phyloP scores from a whole-genome alignment of 2,797 vertebrate genomes.

The Alexandromys oeconomus region DNA sequence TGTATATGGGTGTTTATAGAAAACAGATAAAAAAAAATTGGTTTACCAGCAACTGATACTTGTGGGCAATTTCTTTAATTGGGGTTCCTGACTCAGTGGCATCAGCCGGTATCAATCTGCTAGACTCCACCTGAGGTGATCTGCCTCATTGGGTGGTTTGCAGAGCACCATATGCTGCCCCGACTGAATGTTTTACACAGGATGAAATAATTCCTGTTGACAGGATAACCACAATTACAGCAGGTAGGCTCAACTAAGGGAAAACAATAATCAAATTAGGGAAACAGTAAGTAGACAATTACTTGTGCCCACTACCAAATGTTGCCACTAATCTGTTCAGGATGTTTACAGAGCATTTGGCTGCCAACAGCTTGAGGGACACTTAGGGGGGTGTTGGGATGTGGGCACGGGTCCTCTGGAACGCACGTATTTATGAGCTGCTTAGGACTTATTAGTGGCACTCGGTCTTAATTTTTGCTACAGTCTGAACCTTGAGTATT shows the following conservation, averaged over 20 bases:
- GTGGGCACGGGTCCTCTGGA: neutral
- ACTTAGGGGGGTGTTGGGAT: neutral
- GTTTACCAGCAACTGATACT: neutral
- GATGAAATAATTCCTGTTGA: conserved; percentile 75
- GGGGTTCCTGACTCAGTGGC: conserved; percentile 7
- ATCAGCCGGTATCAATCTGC: conserved; percentile 54
- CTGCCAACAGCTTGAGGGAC: neutral
- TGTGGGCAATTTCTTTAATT: neutral
- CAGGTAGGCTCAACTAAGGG: conserved; percentile 71
- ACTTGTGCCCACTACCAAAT: conserved; percentile 54
- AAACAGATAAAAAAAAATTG: neutral
- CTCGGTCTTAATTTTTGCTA: conserved; percentile 10
- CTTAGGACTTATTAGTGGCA: neutral
- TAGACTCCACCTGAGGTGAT: neutral
- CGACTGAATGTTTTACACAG: conserved; percentile 55
- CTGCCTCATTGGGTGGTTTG: conserved; percentile 65
- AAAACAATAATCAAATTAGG: conserved; percentile 66
- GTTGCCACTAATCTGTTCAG: conserved; percentile 36
- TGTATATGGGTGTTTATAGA: neutral
- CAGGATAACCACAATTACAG: conserved; percentile 76
- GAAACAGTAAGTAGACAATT: conserved; percentile 69
- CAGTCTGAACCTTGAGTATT: conserved; percentile 40
- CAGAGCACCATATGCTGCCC: conserved; percentile 64
- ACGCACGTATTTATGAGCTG: neutral
- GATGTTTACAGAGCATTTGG: conserved; percentile 3